Conservation (phyloP, 2,888 invertebrate genomes). For the Amiota minor region DNA sequence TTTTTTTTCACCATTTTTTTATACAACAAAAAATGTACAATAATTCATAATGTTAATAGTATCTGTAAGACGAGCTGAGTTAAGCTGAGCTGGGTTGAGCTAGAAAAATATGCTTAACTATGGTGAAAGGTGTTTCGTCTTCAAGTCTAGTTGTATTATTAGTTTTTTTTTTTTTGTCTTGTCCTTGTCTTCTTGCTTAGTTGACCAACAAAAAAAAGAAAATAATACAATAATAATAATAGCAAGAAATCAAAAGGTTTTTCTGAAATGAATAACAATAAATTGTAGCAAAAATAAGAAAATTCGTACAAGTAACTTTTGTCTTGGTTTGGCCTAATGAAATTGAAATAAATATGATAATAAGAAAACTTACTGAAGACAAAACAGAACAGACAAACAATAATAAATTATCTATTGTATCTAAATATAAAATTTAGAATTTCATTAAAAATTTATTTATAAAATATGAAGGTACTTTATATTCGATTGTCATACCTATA, state of each 20-base stretch:
- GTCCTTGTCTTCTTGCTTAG: neutral
- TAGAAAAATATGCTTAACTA: constrained; percentile 6
- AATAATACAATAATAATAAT: constrained; percentile 4
- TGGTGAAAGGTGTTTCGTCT: constrained; percentile 22
- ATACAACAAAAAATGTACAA: neutral
- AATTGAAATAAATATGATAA: neutral
- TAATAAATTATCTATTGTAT: too few relatives aligned
- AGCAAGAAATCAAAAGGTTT: neutral
- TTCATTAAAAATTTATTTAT: too few relatives aligned
- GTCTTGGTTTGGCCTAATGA: neutral
- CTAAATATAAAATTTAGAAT: too few relatives aligned
- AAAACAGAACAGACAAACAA: too few relatives aligned
- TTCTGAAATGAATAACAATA: neutral
- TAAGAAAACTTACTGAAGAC: too few relatives aligned
- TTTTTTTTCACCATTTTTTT: neutral
- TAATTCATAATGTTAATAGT: constrained; percentile 1
- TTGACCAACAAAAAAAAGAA: neutral
- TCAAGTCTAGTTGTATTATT: neutral
- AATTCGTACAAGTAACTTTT: neutral
- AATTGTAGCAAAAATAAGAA: neutral
- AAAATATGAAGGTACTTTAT: too few relatives aligned
- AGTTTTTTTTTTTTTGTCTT: neutral
- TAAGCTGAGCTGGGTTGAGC: neutral
- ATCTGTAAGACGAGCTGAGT: neutral
- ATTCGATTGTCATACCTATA: too few relatives aligned